These are phyloP conservation scores for Acanthacorydalis orientalis DNA, from an alignment of 2,888 invertebrate genomes.

Conservation along the genomic window DNA sequence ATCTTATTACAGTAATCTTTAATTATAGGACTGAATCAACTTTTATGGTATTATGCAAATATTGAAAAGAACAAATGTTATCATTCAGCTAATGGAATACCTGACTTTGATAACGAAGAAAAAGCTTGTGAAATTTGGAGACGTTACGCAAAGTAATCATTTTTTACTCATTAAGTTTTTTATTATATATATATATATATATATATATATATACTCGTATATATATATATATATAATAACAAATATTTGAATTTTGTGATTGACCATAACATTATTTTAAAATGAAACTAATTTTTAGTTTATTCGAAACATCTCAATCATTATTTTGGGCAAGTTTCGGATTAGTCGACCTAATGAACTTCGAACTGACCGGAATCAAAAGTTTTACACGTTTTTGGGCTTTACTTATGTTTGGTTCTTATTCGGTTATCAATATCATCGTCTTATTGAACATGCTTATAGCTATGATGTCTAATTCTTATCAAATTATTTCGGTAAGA, in stretches of 20 bases:
- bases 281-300: constrained; percentile 36
- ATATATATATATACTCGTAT: background rate
- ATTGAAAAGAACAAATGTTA: constrained; percentile 77
- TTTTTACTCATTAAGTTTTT: too few relatives aligned
- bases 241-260: background rate
- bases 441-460: constrained; percentile 94
- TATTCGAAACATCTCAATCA: constrained; percentile 95
- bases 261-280: constrained; percentile 4
- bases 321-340: constrained; percentile 98
- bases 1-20: background rate
- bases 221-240: background rate
- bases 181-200: too few relatives aligned
- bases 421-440: constrained; percentile 93
- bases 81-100: constrained; percentile 49
- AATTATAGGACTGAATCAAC: constrained; percentile 60
- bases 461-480: constrained; percentile 99
- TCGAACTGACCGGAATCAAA: constrained; percentile 88
- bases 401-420: constrained; percentile 91
- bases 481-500: constrained; percentile 90
- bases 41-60: constrained; percentile 86
- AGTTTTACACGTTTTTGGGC: constrained; percentile 95
- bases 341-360: constrained; percentile 82
- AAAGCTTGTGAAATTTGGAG: constrained; percentile 76
- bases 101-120: constrained; percentile 72
- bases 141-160: constrained; percentile 65